Evolutionary conservation across 1,140 invertebrate species (phyloP).

Genomic region (Atopsyche davidsoni): DNA sequence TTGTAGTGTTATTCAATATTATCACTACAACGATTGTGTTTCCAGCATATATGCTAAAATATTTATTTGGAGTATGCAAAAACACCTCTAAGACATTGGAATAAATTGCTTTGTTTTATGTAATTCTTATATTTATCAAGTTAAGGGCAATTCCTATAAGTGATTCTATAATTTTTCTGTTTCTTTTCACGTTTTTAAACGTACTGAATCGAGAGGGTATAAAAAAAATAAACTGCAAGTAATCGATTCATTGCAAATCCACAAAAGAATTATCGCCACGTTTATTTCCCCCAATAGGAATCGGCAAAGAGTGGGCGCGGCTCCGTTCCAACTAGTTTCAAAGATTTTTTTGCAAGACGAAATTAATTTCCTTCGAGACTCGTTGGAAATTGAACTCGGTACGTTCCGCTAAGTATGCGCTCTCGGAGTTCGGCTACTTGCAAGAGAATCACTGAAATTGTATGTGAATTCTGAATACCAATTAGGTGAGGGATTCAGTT

Average conservation of each 20-base stretch:
- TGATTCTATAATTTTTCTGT: no score
- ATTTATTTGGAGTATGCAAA: no score
- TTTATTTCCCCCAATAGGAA: slow-evolving; percentile 19
- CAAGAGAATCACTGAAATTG: slow-evolving; percentile 29
- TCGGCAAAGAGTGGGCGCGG: slow-evolving; percentile 5
- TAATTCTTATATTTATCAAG: no score
- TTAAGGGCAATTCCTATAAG: no score
- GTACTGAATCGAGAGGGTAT: no score
- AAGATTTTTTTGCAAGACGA: slow-evolving; percentile 23
- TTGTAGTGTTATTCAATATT: no score
- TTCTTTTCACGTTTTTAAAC: no score
- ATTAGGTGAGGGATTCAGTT: slow-evolving; percentile 29
- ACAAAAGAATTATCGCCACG: slow-evolving; percentile 26
- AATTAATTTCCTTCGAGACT: slow-evolving; percentile 31
- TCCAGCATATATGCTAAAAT: no score
- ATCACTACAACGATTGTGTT: no score
- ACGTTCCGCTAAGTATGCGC: slow-evolving; percentile 25
- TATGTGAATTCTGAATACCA: slow-evolving; percentile 31
- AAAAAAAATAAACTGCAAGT: no score
- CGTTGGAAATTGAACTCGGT: slow-evolving; percentile 28
- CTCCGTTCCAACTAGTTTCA: not conserved
- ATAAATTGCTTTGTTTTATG: no score
- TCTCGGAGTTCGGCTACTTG: slow-evolving; percentile 2
- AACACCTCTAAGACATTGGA: no score
- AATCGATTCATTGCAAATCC: slow-evolving; percentile 21